Evolutionary conservation across 2,113 vertebrate species (phyloP).

Genomic region (Isurus oxyrinchus): DNA sequence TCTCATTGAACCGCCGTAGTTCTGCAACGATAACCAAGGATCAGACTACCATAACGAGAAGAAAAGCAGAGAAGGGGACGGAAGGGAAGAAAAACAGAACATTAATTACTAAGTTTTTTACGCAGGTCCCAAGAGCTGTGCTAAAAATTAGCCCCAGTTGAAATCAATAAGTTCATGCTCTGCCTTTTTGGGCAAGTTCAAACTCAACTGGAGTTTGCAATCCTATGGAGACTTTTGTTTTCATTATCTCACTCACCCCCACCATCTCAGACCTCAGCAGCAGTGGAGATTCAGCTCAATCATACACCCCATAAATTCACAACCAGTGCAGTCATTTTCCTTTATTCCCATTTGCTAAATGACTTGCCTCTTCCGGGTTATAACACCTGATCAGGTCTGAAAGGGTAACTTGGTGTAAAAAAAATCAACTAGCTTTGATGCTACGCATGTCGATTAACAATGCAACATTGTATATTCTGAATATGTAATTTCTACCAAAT

Average conservation of each 20-base stretch:
- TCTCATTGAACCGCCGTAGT: conserved; percentile 94
- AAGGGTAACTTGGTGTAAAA: not conserved
- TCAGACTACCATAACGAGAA: conserved; percentile 58
- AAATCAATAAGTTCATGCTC: not conserved
- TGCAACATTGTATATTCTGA: not conserved
- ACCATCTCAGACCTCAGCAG: not conserved
- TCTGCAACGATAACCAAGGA: conserved; percentile 75
- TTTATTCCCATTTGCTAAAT: not conserved
- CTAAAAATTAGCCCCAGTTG: not conserved
- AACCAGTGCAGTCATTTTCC: not conserved
- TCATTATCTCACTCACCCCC: not conserved
- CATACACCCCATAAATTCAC: not conserved
- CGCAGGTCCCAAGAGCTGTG: not conserved
- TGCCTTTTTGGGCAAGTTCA: not conserved
- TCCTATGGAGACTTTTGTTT: not conserved
- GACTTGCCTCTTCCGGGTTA: not conserved
- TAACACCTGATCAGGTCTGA: not conserved
- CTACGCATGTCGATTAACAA: not conserved
- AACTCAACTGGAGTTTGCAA: not conserved
- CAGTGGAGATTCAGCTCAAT: not conserved
- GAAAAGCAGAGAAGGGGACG: conserved; percentile 41
- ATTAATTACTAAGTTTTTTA: conserved; percentile 45
- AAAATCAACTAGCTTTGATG: not conserved
- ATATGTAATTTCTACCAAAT: not conserved
- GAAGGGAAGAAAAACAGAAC: conserved; percentile 46